Evolutionary conservation across 2,888 invertebrate species (phyloP).

Genomic region (Autographa pulchrina): DNA sequence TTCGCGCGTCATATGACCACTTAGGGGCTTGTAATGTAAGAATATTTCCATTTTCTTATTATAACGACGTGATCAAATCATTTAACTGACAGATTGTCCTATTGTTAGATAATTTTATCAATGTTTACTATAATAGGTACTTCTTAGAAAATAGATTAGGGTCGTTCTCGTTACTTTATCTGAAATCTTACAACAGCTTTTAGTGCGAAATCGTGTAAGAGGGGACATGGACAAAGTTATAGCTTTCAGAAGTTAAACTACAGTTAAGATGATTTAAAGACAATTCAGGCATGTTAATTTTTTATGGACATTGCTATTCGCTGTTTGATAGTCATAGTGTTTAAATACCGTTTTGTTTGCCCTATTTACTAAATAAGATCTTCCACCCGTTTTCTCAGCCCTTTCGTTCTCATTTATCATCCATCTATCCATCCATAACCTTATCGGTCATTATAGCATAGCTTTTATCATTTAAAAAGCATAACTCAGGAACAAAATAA

Average conservation of each 20-base stretch:
- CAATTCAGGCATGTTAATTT: neutral
- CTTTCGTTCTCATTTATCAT: too few species aligned
- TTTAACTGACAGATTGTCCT: constrained; percentile 39
- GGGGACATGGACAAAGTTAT: neutral
- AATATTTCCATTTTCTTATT: constrained; percentile 22
- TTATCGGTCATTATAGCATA: too few species aligned
- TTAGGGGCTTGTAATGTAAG: constrained; percentile 24
- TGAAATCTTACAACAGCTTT: neutral
- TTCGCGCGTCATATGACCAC: constrained; percentile 29
- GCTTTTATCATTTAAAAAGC: too few species aligned
- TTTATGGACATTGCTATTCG: neutral
- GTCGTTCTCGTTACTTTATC: neutral
- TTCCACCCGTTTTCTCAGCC: too few species aligned
- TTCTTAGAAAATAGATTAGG: constrained; percentile 31
- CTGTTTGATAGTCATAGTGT: too few species aligned
- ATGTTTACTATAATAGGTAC: constrained; percentile 29
- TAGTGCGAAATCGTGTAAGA: constrained; percentile 4
- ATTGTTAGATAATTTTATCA: constrained; percentile 40
- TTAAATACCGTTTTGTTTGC: too few species aligned
- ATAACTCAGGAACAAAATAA: neutral
- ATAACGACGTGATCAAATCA: constrained; percentile 34
- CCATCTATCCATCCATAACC: too few species aligned
- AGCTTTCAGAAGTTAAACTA: neutral
- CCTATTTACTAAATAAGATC: too few species aligned
- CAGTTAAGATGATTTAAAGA: neutral